phyloP scores from a whole-genome alignment of 1,140 invertebrate species.

The Brachionus manjavacas region DNA sequence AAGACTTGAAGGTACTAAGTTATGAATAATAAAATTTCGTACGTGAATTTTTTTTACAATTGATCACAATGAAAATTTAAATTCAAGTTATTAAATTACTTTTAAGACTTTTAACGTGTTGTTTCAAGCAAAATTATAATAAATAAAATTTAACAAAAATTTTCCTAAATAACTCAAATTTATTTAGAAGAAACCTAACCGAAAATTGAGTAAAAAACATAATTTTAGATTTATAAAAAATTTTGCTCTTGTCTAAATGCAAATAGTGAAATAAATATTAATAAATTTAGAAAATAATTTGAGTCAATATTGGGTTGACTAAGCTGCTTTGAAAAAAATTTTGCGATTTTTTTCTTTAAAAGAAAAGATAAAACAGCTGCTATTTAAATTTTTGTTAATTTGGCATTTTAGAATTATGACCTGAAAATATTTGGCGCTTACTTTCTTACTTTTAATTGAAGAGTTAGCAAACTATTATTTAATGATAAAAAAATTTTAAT shows the following conservation, averaged over 20 bases:
- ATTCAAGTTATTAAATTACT: not conserved
- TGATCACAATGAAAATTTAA: not conserved
- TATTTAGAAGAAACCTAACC: not conserved
- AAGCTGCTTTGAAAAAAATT: not conserved
- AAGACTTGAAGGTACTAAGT: not conserved
- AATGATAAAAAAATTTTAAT: no score
- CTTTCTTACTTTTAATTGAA: no score
- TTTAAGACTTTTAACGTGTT: not conserved
- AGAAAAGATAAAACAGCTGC: not conserved
- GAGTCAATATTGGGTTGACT: not conserved
- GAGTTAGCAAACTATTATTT: no score
- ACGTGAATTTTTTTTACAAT: not conserved
- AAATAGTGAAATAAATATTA: not conserved
- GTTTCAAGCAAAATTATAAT: not conserved
- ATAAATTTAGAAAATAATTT: not conserved
- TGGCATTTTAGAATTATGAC: not conserved
- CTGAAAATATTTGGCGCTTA: no score
- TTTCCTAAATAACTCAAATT: not conserved
- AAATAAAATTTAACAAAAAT: not conserved
- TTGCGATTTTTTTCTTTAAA: not conserved
- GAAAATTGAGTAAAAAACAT: not conserved
- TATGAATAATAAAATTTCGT: not conserved
- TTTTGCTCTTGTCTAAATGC: not conserved
- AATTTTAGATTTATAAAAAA: no score
- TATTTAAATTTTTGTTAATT: not conserved